Conservation (phyloP, 2,113 vertebrate genomes). For the Bucco capensis region DNA sequence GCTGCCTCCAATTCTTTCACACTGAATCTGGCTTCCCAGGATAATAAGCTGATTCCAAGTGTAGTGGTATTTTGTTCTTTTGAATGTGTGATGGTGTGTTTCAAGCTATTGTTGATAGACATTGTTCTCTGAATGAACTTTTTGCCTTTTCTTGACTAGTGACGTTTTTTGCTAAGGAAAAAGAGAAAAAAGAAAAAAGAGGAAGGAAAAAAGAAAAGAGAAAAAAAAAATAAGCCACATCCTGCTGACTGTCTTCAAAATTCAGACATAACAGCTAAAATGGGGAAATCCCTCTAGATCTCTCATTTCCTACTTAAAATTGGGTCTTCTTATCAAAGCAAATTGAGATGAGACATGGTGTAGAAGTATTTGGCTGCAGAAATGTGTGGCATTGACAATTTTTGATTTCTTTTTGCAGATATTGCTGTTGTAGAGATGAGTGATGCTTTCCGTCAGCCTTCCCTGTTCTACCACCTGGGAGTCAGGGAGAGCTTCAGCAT, state of each 20-base stretch:
- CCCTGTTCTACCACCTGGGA: conserved; percentile 95
- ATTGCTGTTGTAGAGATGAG: conserved; percentile 98
- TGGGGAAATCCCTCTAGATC: conserved; percentile 32
- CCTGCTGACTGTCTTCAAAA: neutral
- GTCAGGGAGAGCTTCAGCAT: conserved; percentile 98
- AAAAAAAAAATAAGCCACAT: neutral
- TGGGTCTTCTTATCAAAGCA: neutral
- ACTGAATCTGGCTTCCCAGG: neutral
- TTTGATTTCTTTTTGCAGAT: conserved; percentile 75
- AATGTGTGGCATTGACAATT: neutral
- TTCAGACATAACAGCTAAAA: neutral
- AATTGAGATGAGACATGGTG: neutral
- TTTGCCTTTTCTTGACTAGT: neutral
- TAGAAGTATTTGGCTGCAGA: neutral
- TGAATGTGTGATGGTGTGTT: neutral
- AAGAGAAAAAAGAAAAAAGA: neutral
- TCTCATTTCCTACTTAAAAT: conserved; percentile 26
- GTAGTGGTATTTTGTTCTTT: neutral
- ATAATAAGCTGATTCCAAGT: neutral
- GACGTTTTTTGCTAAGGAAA: neutral
- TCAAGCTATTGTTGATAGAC: neutral
- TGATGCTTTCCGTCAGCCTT: conserved; percentile 95
- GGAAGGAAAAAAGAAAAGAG: neutral
- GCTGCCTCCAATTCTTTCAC: neutral
- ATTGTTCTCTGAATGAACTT: neutral